Evolutionary conservation across 1,140 invertebrate genomes (phyloP).

Genomic region (Drusus annulatus): DNA sequence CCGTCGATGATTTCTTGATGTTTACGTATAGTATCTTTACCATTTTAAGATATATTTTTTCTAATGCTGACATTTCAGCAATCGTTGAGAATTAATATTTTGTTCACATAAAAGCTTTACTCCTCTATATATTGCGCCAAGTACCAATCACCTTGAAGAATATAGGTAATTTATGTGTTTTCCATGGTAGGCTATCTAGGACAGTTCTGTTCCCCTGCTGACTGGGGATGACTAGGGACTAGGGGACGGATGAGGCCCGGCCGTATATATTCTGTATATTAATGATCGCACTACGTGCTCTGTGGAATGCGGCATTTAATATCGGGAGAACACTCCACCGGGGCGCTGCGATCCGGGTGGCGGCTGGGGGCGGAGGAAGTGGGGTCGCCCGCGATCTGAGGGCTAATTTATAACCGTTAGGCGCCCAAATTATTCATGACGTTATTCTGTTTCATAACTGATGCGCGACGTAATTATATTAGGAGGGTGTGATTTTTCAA

Average conservation of each 20-base stretch:
- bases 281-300: conserved; percentile 58
- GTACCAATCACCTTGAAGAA: too few species aligned
- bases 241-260: conserved; percentile 40
- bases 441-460: conserved; percentile 43
- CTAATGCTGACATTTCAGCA: too few species aligned
- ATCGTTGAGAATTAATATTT: too few species aligned
- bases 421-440: conserved; percentile 44
- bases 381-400: neutral
- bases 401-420: conserved; percentile 53
- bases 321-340: conserved; percentile 46
- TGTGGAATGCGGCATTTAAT: conserved; percentile 59
- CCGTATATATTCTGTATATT: conserved; percentile 56
- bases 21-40: too few species aligned
- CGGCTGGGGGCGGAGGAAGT: neutral
- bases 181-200: too few species aligned
- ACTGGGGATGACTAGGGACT: conserved; percentile 12
- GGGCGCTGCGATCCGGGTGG: conserved; percentile 1
- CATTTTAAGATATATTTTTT: too few species aligned
- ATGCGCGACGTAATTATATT: conserved; percentile 32
- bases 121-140: too few species aligned
- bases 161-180: too few species aligned
- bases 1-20: too few species aligned
- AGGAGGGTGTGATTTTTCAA: conserved; percentile 28
- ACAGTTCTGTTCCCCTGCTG: conserved; percentile 16
- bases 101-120: too few species aligned